Conservation (phyloP, 1,140 invertebrate species). For the Brachionus paranguensis region DNA sequence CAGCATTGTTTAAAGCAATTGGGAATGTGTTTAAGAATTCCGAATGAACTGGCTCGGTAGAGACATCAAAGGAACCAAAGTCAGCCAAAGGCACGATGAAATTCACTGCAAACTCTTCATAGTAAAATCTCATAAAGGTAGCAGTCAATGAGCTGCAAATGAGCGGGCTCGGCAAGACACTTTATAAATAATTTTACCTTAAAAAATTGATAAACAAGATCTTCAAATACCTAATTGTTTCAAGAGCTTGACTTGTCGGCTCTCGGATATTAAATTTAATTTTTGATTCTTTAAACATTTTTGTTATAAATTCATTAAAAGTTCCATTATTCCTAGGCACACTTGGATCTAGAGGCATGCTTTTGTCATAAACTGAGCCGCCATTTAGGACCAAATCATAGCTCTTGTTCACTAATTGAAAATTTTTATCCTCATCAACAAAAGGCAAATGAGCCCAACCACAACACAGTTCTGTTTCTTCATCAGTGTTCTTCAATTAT, state of each 20-base stretch:
- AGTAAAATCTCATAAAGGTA: constrained; percentile 19
- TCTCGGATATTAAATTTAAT: constrained; percentile 25
- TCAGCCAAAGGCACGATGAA: background rate
- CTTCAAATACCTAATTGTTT: background rate
- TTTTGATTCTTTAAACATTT: constrained; percentile 31
- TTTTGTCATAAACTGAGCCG: constrained; percentile 31
- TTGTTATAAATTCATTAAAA: constrained; percentile 16
- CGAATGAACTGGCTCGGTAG: constrained; percentile 23
- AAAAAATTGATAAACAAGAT: background rate
- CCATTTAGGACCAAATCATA: constrained; percentile 31
- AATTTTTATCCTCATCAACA: background rate
- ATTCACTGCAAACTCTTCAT: background rate
- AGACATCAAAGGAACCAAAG: constrained; percentile 29
- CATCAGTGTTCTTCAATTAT: background rate
- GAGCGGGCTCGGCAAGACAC: constrained; percentile 1
- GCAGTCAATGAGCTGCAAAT: constrained; percentile 25
- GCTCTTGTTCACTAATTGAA: constrained; percentile 5
- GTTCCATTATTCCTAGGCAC: constrained; percentile 7
- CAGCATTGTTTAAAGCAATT: background rate
- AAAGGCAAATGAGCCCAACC: constrained; percentile 37
- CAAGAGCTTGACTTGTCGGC: background rate
- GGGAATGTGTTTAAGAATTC: constrained; percentile 24
- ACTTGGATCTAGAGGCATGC: constrained; percentile 19
- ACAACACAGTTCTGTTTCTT: constrained; percentile 37
- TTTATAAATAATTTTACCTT: background rate